phyloP scores from a whole-genome alignment of 2,797 vertebrate genomes.

The Cacajao melanocephalus region DNA sequence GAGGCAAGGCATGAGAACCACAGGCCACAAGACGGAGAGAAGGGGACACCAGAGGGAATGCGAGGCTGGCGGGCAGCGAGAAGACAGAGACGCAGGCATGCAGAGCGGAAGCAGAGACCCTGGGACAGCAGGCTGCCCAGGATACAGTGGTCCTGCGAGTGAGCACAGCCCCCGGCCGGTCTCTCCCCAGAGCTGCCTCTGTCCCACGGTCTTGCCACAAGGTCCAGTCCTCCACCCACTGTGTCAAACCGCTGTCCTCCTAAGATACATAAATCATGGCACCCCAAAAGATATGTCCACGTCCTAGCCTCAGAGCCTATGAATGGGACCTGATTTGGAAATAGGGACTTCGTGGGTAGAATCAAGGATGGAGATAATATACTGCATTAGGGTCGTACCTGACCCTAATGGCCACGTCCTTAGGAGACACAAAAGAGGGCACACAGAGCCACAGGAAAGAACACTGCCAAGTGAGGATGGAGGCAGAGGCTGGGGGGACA shows the following conservation, averaged over 20 bases:
- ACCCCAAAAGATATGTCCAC: rapidly evolving
- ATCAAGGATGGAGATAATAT: rapidly evolving
- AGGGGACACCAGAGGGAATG: rapidly evolving
- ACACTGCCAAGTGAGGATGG: rapidly evolving
- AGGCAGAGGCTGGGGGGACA: neutral
- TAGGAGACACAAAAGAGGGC: neutral
- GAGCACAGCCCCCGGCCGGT: rapidly evolving
- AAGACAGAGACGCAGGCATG: neutral
- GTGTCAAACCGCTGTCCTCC: neutral
- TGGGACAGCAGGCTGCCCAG: rapidly evolving
- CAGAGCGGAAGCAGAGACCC: rapidly evolving
- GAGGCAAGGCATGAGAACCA: neutral
- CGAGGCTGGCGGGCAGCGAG: rapidly evolving
- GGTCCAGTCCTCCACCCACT: rapidly evolving
- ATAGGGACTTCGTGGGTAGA: neutral
- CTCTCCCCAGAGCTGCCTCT: neutral
- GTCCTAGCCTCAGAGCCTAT: neutral
- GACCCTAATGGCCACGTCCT: neutral
- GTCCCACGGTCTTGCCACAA: rapidly evolving
- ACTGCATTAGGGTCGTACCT: neutral
- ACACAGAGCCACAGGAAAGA: neutral
- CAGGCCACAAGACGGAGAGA: rapidly evolving
- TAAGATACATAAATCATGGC: neutral
- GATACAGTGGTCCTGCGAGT: rapidly evolving
- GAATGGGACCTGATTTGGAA: neutral